Evolutionary conservation across 2,797 vertebrate species (phyloP).

Genomic region (Spea hammondii): DNA sequence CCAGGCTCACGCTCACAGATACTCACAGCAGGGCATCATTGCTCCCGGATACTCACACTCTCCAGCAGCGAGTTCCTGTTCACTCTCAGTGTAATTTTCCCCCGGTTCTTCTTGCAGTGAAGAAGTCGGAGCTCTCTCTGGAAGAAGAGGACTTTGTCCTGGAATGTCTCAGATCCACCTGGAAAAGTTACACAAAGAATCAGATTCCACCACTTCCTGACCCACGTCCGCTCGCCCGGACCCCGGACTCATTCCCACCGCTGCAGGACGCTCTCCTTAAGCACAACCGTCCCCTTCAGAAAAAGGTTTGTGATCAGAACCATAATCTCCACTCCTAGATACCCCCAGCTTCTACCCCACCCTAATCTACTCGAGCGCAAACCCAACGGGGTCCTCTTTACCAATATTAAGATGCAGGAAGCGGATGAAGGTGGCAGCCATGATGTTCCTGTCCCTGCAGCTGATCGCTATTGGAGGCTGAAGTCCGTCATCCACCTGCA

Average conservation of each 20-base stretch:
- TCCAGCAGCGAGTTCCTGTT: conserved; percentile 85
- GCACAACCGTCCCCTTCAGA: no score
- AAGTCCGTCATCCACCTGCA: conserved; percentile 97
- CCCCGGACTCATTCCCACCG: no score
- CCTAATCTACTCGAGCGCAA: neutral
- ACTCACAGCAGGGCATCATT: neutral
- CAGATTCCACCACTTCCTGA: neutral
- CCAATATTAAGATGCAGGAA: conserved; percentile 98
- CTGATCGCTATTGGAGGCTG: conserved; percentile 97
- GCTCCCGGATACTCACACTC: conserved; percentile 73
- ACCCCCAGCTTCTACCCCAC: neutral
- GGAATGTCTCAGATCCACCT: conserved; percentile 98
- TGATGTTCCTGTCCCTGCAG: conserved; percentile 98
- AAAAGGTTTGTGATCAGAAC: no score
- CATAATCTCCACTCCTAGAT: accelerated
- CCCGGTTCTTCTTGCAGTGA: conserved; percentile 91
- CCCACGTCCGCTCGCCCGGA: neutral
- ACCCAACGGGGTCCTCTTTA: conserved; percentile 59
- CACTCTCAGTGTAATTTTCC: conserved; percentile 93
- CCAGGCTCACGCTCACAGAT: neutral
- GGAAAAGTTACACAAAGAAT: conserved; percentile 44
- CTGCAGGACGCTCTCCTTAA: no score
- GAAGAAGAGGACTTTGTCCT: conserved; percentile 98
- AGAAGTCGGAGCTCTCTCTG: conserved; percentile 93
- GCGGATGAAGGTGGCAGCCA: conserved; percentile 97